Conservation (phyloP, 2,888 invertebrate genomes). For the Dasysyrphus albostriatus region DNA sequence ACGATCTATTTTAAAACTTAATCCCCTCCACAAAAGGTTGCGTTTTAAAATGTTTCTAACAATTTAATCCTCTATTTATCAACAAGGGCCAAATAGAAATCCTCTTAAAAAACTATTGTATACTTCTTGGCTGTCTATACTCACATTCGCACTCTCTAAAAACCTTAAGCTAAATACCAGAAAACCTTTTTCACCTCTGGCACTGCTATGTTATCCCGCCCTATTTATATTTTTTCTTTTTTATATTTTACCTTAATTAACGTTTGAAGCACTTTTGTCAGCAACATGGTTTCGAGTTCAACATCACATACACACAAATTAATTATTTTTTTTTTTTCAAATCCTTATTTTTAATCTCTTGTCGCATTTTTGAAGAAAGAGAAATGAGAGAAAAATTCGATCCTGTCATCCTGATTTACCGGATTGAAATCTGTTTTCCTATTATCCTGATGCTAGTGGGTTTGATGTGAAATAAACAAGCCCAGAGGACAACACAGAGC, state of each 20-base stretch:
- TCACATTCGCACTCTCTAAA: slow-evolving; percentile 17
- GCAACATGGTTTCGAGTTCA: slow-evolving; percentile 52
- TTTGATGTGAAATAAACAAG: slow-evolving; percentile 59
- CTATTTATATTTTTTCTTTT: slow-evolving; percentile 1
- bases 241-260: slow-evolving; percentile 57
- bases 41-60: slow-evolving; percentile 23
- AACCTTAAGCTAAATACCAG: slow-evolving; percentile 53
- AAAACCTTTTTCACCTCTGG: slow-evolving; percentile 54
- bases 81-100: slow-evolving; percentile 49
- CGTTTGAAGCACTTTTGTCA: slow-evolving; percentile 52
- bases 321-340: slow-evolving; percentile 29
- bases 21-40: slow-evolving; percentile 13
- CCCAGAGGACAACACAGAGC: slow-evolving; percentile 1
- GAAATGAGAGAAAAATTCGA: slow-evolving; percentile 19
- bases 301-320: slow-evolving; percentile 22
- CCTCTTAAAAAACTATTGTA: slow-evolving; percentile 66
- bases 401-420: slow-evolving; percentile 67
- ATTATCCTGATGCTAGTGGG: slow-evolving; percentile 41
- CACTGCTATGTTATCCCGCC: slow-evolving; percentile 61
- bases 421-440: slow-evolving; percentile 56
- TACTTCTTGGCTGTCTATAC: slow-evolving; percentile 29
- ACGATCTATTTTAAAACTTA: not conserved
- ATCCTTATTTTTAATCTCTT: slow-evolving; percentile 58
- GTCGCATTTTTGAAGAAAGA: not conserved
- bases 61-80: slow-evolving; percentile 61